Evolutionary conservation across 2,888 invertebrate genomes (phyloP), one percentile per base, ranked within the genome.

Genomic region (Leptinotarsa juncta): DNA sequence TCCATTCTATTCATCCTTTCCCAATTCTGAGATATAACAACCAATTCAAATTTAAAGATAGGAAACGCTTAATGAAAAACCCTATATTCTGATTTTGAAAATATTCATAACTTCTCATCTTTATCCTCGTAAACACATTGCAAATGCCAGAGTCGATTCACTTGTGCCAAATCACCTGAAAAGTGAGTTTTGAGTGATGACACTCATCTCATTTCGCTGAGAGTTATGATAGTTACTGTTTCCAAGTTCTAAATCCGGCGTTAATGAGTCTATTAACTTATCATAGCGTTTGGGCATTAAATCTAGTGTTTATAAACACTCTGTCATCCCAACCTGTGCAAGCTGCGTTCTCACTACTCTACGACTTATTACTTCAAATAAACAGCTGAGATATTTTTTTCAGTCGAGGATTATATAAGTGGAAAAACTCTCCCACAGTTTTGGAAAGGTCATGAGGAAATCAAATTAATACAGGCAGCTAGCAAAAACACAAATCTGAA

Each of bases 231-330:
- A 62, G 32, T 62, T 32, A 42, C 20, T 15, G 16, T 42, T n/a
- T 48, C 16, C 57, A 16, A 20, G 57, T 69, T 85, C 85, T 84
- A 86, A 85, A 85, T 84, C 80, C 73, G 81, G 82, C 80, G 49
- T 85, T 86, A 86, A 87, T 86, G 85, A 87, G 86, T 83, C 86
- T 81, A 87, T 87, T 86, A 87, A 87, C 85, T 87, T 87, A 87
- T 88, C 88, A 85, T 85, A 83, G 82, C 84, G 82, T 82, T 85
- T 84, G 84, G 83, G 87, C 86, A 87, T 87, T 87, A 87, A 87
- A 85, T 80, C 81, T 74, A 77, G 69, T 84, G 86, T 86, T 86
- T 86, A 86, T 85, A 85, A 84, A 85, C 84, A 82, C 67, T 77
- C 71, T 73, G 73, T 75, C 74, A 74, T 67, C 71, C 65, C 67